These are phyloP conservation scores for Ypsolopha scabrella DNA, from an alignment of 2,888 invertebrate genomes.

Conservation along the genomic window DNA sequence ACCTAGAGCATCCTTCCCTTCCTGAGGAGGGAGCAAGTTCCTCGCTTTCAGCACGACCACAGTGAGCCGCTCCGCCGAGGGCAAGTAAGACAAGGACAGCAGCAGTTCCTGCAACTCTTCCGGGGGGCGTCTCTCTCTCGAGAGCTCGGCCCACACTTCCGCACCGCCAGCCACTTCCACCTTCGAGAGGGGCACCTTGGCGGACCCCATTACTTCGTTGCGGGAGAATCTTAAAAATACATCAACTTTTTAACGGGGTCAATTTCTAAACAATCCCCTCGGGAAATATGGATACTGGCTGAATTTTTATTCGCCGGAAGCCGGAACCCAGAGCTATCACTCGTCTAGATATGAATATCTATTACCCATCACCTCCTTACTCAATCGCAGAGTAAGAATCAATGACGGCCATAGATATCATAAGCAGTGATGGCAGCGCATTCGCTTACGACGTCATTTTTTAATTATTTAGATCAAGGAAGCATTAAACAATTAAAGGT, in stretches of 20 bases:
- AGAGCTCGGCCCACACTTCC: conserved; percentile 91
- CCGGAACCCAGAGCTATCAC: no score
- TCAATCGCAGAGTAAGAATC: no score
- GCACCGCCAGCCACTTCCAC: conserved; percentile 82
- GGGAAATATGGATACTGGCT: no score
- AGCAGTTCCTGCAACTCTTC: conserved; percentile 87
- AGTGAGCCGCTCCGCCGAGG: conserved; percentile 88
- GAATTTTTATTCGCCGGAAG: no score
- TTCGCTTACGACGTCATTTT: no score
- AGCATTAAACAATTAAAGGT: no score
- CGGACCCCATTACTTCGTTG: conserved; percentile 90
- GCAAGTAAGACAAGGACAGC: conserved; percentile 87
- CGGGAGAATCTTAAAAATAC: conserved; percentile 76
- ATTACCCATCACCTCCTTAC: no score
- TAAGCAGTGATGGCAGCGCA: no score
- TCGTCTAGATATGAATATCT: no score
- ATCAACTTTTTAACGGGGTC: background rate
- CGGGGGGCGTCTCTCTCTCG: conserved; percentile 83
- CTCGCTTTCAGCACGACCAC: conserved; percentile 87
- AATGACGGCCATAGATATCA: no score
- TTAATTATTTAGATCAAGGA: no score
- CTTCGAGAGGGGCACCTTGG: conserved; percentile 80
- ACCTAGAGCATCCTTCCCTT: conserved; percentile 75
- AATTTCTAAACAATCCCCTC: no score
- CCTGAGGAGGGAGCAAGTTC: conserved; percentile 81